Conservation (phyloP, 2,888 invertebrate species). For the Drosophila cyrtoloma region DNA sequence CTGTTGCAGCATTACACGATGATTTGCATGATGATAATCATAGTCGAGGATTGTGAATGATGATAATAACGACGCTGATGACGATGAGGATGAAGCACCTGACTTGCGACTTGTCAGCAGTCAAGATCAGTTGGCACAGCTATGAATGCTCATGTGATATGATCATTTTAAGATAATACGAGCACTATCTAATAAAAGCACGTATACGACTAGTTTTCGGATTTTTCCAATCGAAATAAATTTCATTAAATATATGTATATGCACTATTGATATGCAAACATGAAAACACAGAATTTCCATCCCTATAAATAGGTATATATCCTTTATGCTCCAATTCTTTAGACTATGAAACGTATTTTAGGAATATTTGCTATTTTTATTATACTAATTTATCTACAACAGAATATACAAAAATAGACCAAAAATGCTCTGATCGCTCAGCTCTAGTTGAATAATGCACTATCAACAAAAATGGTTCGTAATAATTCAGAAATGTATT, state of each 20-base stretch:
- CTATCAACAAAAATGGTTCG: not conserved
- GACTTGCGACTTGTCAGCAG: conserved; percentile 44
- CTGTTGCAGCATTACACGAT: conserved; percentile 8
- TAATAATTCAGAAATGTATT: not conserved
- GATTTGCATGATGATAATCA: conserved; percentile 24
- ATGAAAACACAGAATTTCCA: not conserved
- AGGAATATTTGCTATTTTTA: not conserved
- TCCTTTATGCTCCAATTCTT: not conserved
- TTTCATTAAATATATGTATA: not conserved
- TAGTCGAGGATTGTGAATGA: conserved; percentile 5
- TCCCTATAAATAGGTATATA: not conserved
- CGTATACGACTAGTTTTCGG: not conserved
- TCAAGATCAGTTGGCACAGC: conserved; percentile 44
- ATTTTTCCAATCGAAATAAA: not conserved
- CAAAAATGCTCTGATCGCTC: not conserved
- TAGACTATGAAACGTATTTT: not conserved
- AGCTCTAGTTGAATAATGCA: not conserved
- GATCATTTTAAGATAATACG: conserved; percentile 9
- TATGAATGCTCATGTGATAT: conserved; percentile 11
- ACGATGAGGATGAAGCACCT: conserved; percentile 56
- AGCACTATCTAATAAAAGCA: not conserved
- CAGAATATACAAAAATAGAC: not conserved
- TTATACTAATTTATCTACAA: not conserved
- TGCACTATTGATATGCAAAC: not conserved
- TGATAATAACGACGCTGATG: conserved; percentile 17